Percentiles rank a stretch among this genome's conserved stretches.
phyloP scores from a whole-genome alignment of 2,797 vertebrate genomes.

The Zonotrichia albicollis region DNA sequence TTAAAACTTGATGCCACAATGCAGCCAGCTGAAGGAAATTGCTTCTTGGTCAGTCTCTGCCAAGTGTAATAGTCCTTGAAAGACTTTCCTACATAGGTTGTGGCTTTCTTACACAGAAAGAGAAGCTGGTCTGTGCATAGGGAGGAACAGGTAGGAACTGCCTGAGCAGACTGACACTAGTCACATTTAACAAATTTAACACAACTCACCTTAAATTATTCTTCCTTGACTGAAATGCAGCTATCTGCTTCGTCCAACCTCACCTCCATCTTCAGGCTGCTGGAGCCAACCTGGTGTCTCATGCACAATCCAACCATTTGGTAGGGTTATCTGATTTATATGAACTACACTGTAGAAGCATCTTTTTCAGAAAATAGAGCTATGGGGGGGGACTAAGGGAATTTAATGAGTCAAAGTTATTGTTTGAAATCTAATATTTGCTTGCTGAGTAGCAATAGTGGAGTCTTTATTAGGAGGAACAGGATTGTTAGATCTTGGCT shows the following conservation, averaged over 20 bases:
- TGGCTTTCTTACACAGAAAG: not conserved
- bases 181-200: not conserved
- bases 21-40: not conserved
- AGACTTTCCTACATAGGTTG: not conserved
- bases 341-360: not conserved
- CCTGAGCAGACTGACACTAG: not conserved
- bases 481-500: not conserved
- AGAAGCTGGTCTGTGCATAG: not conserved
- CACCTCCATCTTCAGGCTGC: not conserved
- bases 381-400: not conserved
- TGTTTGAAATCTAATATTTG: not conserved
- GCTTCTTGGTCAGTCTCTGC: not conserved
- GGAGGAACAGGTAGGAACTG: not conserved
- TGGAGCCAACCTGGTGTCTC: not conserved
- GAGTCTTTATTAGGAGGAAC: not conserved
- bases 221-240: not conserved
- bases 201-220: not conserved
- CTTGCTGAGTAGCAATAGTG: not conserved
- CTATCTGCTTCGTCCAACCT: not conserved
- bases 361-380: not conserved
- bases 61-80: not conserved
- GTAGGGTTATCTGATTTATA: not conserved
- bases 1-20: not conserved
- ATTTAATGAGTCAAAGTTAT: not conserved
- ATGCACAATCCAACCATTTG: not conserved